phyloP scores from a whole-genome alignment of 2,797 vertebrate species.

The Alectoris magna region DNA sequence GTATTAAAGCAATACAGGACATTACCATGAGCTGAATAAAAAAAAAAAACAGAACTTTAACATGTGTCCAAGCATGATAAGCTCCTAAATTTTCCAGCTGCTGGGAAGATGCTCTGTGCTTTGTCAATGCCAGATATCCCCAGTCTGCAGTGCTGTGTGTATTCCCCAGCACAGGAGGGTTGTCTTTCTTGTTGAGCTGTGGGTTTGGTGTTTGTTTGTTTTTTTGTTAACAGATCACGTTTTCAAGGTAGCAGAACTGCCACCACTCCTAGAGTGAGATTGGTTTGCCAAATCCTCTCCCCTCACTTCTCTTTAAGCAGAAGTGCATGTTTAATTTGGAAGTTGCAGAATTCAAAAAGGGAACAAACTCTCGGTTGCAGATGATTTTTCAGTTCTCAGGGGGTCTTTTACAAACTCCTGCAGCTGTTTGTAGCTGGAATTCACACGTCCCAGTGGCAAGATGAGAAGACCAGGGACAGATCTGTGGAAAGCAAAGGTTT shows the following conservation, averaged over 20 bases:
- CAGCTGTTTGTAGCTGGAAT: slow-evolving; percentile 40
- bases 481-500: background rate
- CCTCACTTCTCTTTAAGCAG: background rate
- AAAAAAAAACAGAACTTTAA: background rate
- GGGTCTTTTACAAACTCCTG: background rate
- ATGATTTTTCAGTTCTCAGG: background rate
- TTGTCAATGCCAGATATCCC: background rate
- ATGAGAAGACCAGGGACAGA: background rate
- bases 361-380: background rate
- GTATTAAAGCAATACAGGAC: accelerated
- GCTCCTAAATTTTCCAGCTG: background rate
- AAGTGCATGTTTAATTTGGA: background rate
- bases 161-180: background rate
- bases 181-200: accelerated
- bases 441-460: background rate
- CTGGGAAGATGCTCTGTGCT: background rate
- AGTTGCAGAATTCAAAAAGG: background rate
- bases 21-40: background rate
- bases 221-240: background rate
- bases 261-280: background rate
- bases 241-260: background rate
- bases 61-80: background rate
- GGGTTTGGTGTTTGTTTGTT: background rate
- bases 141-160: accelerated
- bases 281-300: background rate